Conservation (phyloP, 2,113 vertebrate genomes). For the Corythaixoides concolor region DNA sequence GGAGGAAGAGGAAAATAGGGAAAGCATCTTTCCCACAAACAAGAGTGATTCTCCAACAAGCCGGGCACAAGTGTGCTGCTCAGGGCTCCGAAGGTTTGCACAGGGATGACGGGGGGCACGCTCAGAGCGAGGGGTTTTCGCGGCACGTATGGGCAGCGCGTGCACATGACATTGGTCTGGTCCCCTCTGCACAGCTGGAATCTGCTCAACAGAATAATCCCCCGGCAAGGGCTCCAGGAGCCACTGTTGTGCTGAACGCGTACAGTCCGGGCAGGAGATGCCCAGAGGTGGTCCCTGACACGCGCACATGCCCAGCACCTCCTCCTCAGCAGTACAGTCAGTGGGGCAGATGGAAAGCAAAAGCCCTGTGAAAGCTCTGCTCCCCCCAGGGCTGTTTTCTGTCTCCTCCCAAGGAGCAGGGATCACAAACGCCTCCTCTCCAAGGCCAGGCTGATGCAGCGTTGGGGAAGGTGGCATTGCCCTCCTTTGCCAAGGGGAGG, state of each 20-base stretch:
- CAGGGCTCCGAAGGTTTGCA: not conserved
- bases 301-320: not conserved
- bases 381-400: not conserved
- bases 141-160: rapidly evolving
- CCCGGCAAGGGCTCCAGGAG: constrained; percentile 26
- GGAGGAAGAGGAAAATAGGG: not conserved
- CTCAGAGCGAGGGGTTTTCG: rapidly evolving
- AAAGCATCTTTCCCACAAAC: not conserved
- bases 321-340: not conserved
- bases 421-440: not conserved
- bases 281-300: not conserved
- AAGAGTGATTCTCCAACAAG: not conserved
- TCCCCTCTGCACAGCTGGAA: constrained; percentile 15
- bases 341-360: not conserved
- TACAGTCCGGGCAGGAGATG: not conserved
- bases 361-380: not conserved
- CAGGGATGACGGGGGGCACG: rapidly evolving
- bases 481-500: not conserved
- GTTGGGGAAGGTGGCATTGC: rapidly evolving
- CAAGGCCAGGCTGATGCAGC: not conserved
- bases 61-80: not conserved
- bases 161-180: not conserved
- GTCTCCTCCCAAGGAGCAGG: not conserved
- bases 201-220: not conserved
- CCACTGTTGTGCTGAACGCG: not conserved